A percentile compares a stretch with the other conserved stretches of the same genome.
phyloP scores from a whole-genome alignment of 1,140 invertebrate genomes.

The Epicauta chinensis region DNA sequence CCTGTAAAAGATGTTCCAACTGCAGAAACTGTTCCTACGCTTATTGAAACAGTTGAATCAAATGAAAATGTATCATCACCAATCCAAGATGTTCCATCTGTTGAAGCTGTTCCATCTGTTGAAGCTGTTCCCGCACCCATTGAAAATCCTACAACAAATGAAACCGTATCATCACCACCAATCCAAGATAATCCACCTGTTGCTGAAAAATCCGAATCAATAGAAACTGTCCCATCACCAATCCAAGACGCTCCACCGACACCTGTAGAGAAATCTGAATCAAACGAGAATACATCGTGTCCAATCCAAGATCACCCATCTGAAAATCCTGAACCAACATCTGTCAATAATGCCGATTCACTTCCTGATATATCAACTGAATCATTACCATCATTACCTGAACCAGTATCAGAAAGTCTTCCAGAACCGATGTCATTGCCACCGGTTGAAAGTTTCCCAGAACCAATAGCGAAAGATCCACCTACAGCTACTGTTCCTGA shows the following conservation, averaged over 20 bases:
- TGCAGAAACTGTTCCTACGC: no score
- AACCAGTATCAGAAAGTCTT: slow-evolving; percentile 38
- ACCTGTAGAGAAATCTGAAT: no score
- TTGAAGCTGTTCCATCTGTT: not conserved
- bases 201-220: no score
- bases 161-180: no score
- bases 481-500: slow-evolving; percentile 7
- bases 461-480: slow-evolving; percentile 30
- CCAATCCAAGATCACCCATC: not conserved
- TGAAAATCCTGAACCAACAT: not conserved
- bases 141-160: not conserved
- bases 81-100: no score
- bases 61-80: no score
- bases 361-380: slow-evolving; percentile 41
- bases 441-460: slow-evolving; percentile 37
- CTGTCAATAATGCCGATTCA: slow-evolving; percentile 27
- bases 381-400: slow-evolving; percentile 40
- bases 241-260: no score
- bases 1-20: not conserved
- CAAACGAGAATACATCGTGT: no score
- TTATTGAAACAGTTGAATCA: no score
- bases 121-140: no score
- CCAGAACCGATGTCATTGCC: slow-evolving; percentile 40
- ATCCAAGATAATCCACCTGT: no score
- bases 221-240: no score